phyloP scores from a whole-genome alignment of 2,797 vertebrate species.

The Liparis tanakae region DNA sequence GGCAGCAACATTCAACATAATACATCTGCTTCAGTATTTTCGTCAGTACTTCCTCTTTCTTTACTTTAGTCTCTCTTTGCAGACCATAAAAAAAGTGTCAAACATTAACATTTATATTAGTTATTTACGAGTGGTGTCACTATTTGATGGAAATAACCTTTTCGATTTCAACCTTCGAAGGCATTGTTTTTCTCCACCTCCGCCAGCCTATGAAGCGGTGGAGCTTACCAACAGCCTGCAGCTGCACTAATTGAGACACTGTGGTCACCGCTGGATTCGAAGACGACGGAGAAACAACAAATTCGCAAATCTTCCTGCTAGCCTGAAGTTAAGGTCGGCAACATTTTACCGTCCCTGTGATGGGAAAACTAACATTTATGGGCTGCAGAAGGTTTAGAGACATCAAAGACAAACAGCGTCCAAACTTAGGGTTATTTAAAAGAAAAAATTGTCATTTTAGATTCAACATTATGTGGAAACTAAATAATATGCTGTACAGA shows the following conservation, averaged over 20 bases:
- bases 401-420: background rate
- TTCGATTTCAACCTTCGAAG: too few relatives aligned
- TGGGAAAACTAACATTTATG: background rate
- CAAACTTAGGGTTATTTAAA: too few relatives aligned
- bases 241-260: background rate
- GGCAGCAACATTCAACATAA: constrained; percentile 28
- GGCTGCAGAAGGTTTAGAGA: background rate
- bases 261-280: background rate
- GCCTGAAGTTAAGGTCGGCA: background rate
- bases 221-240: background rate
- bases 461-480: too few relatives aligned
- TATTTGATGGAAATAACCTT: too few relatives aligned
- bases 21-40: constrained; percentile 38
- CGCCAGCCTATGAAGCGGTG: too few relatives aligned
- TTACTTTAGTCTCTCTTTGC: background rate
- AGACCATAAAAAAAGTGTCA: constrained; percentile 9
- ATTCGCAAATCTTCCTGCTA: background rate
- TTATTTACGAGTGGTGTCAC: background rate
- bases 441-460: too few relatives aligned
- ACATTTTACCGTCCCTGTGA: background rate
- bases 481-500: too few relatives aligned
- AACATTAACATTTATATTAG: background rate
- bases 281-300: background rate
- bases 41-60: background rate
- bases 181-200: too few relatives aligned